These are phyloP conservation scores for Falcaria lacertinaria DNA, from an alignment of 2,888 invertebrate species.

Conservation along the genomic window DNA sequence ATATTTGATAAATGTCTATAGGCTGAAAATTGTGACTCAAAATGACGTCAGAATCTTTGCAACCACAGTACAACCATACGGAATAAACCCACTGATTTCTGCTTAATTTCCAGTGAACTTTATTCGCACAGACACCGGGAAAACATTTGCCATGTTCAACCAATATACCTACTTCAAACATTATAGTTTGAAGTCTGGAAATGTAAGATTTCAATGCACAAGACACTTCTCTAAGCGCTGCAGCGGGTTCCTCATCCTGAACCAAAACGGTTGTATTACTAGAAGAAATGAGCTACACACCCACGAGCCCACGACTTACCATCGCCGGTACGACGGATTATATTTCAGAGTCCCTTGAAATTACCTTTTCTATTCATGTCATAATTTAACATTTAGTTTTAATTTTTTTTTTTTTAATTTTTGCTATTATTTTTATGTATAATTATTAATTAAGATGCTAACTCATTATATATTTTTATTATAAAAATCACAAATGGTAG, in stretches of 20 bases:
- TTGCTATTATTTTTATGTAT: too few relatives aligned
- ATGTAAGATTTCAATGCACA: slow-evolving; percentile 27
- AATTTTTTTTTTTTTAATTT: too few relatives aligned
- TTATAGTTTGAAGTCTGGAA: slow-evolving; percentile 17
- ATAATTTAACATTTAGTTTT: too few relatives aligned
- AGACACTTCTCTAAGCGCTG: slow-evolving; percentile 23
- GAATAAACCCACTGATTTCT: not conserved
- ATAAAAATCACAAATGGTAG: too few relatives aligned
- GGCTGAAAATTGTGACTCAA: too few relatives aligned
- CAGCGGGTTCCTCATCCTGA: slow-evolving; percentile 15
- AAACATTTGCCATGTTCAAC: slow-evolving; percentile 18
- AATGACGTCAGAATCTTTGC: too few relatives aligned
- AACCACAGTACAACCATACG: too few relatives aligned
- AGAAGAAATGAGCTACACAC: slow-evolving; percentile 16
- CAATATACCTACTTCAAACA: slow-evolving; percentile 24
- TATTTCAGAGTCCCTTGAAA: not conserved
- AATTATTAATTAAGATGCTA: too few relatives aligned
- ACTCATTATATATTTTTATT: too few relatives aligned
- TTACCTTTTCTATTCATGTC: not conserved
- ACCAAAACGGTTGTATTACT: slow-evolving; percentile 8
- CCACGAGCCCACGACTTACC: slow-evolving; percentile 14
- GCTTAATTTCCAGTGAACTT: slow-evolving; percentile 17
- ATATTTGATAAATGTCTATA: too few relatives aligned
- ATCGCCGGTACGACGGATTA: slow-evolving; percentile 7
- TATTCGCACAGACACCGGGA: slow-evolving; percentile 17